These are phyloP conservation scores for Perizoma flavofasciatum DNA, from an alignment of 2,888 invertebrate species.

Conservation along the genomic window DNA sequence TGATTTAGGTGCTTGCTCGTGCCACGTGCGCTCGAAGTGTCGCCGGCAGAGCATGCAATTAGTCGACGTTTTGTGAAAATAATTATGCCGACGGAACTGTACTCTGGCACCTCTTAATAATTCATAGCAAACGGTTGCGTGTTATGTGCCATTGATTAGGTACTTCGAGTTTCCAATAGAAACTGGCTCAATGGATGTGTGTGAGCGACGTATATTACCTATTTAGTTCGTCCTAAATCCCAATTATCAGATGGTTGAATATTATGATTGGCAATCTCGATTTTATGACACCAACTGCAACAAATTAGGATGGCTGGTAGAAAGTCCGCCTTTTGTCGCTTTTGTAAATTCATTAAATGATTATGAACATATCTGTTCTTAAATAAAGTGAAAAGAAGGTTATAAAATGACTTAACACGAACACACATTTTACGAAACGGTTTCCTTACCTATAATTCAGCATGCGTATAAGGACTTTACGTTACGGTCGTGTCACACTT, in stretches of 20 bases:
- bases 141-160: conserved; percentile 16
- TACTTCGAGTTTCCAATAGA: conserved; percentile 3
- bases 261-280: too few relatives aligned
- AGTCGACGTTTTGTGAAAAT: conserved; percentile 76
- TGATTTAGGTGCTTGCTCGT: conserved; percentile 42
- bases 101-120: conserved; percentile 58
- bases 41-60: conserved; percentile 76
- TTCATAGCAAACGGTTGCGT: conserved; percentile 54
- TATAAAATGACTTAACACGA: neutral
- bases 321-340: too few relatives aligned
- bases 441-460: conserved; percentile 18
- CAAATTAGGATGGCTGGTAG: too few relatives aligned
- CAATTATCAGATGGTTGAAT: neutral
- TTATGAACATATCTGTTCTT: too few relatives aligned
- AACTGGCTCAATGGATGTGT: neutral
- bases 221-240: neutral
- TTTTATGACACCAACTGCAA: too few relatives aligned
- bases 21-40: conserved; percentile 69
- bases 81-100: conserved; percentile 68
- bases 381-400: neutral
- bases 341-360: too few relatives aligned
- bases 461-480: conserved; percentile 34
- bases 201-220: conserved; percentile 9
- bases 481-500: conserved; percentile 38
- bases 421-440: conserved; percentile 8